Evolutionary conservation across 2,888 invertebrate genomes (phyloP).

Genomic region (Dryococelus australis): DNA sequence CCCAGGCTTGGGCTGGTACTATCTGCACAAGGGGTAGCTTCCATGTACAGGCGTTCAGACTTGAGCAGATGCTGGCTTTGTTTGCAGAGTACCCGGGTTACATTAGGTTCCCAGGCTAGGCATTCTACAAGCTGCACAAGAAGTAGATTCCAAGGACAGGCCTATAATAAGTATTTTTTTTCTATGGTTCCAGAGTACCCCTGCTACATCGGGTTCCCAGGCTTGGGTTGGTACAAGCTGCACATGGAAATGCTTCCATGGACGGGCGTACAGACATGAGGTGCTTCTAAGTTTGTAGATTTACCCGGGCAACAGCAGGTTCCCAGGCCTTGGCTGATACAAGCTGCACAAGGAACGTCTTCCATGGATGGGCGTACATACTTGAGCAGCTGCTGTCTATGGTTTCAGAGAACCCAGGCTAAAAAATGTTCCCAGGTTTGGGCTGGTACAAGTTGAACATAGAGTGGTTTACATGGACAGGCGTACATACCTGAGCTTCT

Average conservation of each 20-base stretch:
- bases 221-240: not conserved
- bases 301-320: not conserved
- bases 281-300: too few species aligned
- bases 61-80: too few species aligned
- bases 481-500: too few species aligned
- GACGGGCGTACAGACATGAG: too few species aligned
- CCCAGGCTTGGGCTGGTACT: not conserved
- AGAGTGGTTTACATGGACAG: not conserved
- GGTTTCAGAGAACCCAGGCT: not conserved
- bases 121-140: too few species aligned
- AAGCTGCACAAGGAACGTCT: not conserved
- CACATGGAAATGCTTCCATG: not conserved
- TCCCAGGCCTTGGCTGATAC: not conserved
- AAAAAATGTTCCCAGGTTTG: not conserved
- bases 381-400: too few species aligned
- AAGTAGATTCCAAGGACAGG: too few species aligned
- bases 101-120: too few species aligned
- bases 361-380: not conserved
- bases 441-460: not conserved
- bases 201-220: not conserved
- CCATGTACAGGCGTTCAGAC: not conserved
- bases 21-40: not conserved
- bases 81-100: too few species aligned
- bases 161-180: too few species aligned
- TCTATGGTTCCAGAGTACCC: too few species aligned